These are phyloP conservation scores for Rhynchomys soricoides DNA, from an alignment of 2,113 vertebrate genomes.

Conservation along the genomic window DNA sequence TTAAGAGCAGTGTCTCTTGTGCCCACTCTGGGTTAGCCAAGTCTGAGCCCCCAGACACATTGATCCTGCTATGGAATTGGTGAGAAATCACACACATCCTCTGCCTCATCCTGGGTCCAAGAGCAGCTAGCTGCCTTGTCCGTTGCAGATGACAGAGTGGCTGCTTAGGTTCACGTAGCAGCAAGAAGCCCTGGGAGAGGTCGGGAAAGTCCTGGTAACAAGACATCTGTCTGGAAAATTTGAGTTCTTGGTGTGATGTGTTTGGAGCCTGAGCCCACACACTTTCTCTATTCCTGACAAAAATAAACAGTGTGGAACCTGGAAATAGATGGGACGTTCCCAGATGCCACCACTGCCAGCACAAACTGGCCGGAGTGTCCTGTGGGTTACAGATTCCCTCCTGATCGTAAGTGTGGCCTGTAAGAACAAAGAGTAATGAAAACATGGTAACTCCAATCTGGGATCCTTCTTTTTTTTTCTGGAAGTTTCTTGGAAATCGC, in stretches of 20 bases:
- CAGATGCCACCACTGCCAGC: background rate
- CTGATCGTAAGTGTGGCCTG: background rate
- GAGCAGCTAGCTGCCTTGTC: background rate
- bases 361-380: background rate
- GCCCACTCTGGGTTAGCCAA: background rate
- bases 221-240: slow-evolving; percentile 70
- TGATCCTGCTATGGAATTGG: background rate
- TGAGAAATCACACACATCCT: background rate
- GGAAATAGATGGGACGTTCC: slow-evolving; percentile 67
- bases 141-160: background rate
- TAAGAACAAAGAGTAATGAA: background rate
- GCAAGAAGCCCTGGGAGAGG: background rate
- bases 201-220: background rate
- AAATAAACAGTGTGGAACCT: slow-evolving; percentile 51
- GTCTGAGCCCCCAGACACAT: background rate
- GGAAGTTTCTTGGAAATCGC: slow-evolving; percentile 71
- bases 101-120: background rate
- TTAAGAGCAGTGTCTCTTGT: background rate
- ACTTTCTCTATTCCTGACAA: slow-evolving; percentile 65
- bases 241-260: slow-evolving; percentile 35
- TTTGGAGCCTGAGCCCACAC: background rate
- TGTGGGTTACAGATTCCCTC: background rate
- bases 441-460: background rate
- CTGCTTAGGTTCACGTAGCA: background rate
- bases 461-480: background rate